A percentile compares a stretch with the other conserved stretches of the same genome.
These are phyloP conservation scores for Scolopax mira DNA, from an alignment of 2,113 vertebrate genomes.

Conservation along the genomic window DNA sequence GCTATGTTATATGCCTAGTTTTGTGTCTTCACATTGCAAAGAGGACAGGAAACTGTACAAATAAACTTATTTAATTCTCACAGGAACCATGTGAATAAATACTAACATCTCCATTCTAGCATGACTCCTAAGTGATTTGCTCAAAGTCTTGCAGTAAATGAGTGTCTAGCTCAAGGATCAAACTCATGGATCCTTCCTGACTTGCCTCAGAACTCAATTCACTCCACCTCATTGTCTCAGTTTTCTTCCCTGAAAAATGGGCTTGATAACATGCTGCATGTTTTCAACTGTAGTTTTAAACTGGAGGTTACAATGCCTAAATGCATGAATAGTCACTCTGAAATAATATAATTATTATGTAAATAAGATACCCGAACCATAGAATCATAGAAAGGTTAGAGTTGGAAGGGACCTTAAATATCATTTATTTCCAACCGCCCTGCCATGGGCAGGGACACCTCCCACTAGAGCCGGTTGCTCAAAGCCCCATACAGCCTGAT, in stretches of 20 bases:
- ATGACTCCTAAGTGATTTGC: neutral
- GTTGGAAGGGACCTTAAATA: too few relatives aligned
- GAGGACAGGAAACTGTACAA: neutral
- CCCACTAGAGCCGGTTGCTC: too few relatives aligned
- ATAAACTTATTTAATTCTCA: neutral
- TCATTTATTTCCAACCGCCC: too few relatives aligned
- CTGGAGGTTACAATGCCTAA: neutral
- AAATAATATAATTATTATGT: neutral
- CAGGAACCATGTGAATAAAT: neutral
- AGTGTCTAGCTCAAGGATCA: neutral
- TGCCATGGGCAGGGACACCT: too few relatives aligned
- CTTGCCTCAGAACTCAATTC: neutral
- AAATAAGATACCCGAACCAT: neutral
- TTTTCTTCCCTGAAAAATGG: neutral
- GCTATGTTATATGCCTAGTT: neutral
- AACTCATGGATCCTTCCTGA: neutral
- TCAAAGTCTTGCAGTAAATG: neutral
- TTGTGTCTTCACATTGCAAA: neutral
- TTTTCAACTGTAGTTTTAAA: neutral
- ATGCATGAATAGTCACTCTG: neutral
- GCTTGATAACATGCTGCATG: neutral
- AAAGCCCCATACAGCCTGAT: too few relatives aligned
- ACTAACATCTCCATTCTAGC: neutral
- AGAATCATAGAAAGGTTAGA: too few relatives aligned
- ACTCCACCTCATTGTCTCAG: neutral